A percentile compares a stretch with the other conserved stretches of the same genome.
These are phyloP conservation scores for Syrista parreyssii DNA, from an alignment of 2,888 invertebrate genomes.

Conservation along the genomic window DNA sequence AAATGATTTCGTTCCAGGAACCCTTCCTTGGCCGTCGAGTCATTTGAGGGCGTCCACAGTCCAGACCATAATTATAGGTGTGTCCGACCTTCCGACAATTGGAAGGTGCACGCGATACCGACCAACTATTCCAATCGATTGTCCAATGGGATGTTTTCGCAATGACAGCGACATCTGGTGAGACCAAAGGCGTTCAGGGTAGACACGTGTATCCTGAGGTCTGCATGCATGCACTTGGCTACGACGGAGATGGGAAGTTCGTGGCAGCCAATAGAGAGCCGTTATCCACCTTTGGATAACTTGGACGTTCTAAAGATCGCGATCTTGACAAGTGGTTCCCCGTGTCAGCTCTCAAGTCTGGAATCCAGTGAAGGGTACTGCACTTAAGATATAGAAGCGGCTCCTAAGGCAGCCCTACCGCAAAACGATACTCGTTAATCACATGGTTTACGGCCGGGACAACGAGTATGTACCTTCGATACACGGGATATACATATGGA, in stretches of 20 bases:
- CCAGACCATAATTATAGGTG: background rate
- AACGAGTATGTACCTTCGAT: background rate
- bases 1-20: background rate
- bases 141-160: background rate
- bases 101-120: background rate
- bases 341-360: slow-evolving; percentile 20
- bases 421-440: slow-evolving; percentile 30
- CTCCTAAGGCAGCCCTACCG: slow-evolving; percentile 16
- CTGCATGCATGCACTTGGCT: background rate
- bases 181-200: background rate
- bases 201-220: background rate
- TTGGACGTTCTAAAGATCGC: slow-evolving; percentile 21
- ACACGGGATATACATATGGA: slow-evolving; percentile 16
- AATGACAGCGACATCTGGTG: background rate
- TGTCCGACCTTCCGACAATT: background rate
- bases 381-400: slow-evolving; percentile 8
- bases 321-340: slow-evolving; percentile 27
- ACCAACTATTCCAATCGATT: background rate
- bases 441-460: slow-evolving; percentile 11
- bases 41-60: background rate
- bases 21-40: background rate
- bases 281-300: background rate
- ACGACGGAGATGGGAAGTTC: background rate
- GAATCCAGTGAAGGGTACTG: slow-evolving; percentile 45
- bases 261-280: background rate